Evolutionary conservation across 1,140 invertebrate genomes (phyloP).

Genomic region (Calosoma granatense): DNA sequence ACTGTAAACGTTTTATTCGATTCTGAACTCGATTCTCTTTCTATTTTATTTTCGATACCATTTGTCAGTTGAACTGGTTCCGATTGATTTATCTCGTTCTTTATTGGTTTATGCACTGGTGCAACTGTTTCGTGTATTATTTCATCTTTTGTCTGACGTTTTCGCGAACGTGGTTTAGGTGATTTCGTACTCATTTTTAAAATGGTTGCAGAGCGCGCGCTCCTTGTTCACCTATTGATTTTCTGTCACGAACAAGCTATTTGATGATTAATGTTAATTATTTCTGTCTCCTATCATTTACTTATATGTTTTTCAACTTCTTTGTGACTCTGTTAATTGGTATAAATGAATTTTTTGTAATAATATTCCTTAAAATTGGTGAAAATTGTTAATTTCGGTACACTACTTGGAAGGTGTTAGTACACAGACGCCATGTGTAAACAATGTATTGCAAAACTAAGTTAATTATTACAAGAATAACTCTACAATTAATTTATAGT

Average conservation of each 20-base stretch:
- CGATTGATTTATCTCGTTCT: constrained; percentile 17
- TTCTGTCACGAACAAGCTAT: neutral
- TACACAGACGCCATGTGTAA: neutral
- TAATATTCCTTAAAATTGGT: no score
- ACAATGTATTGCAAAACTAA: no score
- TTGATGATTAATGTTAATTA: neutral
- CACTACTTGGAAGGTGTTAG: no score
- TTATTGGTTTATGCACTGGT: constrained; percentile 30
- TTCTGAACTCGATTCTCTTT: constrained; percentile 23
- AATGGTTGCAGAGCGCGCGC: neutral
- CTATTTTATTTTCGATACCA: constrained; percentile 18
- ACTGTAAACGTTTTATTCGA: constrained; percentile 25
- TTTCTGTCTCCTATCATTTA: no score
- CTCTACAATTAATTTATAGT: no score
- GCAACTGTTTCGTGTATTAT: constrained; percentile 31
- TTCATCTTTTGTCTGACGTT: constrained; percentile 27
- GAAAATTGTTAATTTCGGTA: no score
- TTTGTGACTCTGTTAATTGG: no score
- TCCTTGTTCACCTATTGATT: neutral
- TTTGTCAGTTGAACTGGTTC: constrained; percentile 20
- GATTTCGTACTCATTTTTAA: constrained; percentile 24
- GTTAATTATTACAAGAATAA: no score
- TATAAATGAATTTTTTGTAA: no score
- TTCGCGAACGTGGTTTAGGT: constrained; percentile 21
- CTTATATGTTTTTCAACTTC: no score